These are phyloP conservation scores for Bathynomus jamesi DNA, from an alignment of 1,140 invertebrate species.

Conservation along the genomic window DNA sequence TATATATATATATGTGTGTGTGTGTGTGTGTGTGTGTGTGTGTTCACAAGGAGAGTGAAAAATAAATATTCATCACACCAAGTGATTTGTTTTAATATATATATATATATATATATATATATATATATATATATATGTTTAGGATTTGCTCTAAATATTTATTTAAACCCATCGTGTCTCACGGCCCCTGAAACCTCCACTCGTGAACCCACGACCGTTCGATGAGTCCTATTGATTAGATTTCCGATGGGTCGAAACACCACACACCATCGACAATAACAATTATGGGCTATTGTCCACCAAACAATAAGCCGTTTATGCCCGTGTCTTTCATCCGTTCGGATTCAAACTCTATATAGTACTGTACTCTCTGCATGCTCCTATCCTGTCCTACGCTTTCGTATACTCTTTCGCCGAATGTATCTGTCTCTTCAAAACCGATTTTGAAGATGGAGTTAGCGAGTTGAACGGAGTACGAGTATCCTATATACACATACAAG, in stretches of 20 bases:
- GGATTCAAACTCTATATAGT: too few species aligned
- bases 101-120: slow-evolving; percentile 3
- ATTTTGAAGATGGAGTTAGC: too few species aligned
- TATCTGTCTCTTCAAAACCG: too few species aligned
- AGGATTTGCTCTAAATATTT: slow-evolving; percentile 3
- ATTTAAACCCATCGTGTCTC: not conserved
- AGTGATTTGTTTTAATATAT: not conserved
- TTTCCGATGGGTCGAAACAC: not conserved
- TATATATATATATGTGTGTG: too few species aligned
- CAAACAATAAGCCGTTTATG: not conserved
- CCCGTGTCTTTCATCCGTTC: not conserved
- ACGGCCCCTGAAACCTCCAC: not conserved
- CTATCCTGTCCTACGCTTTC: too few species aligned
- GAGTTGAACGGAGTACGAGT: too few species aligned
- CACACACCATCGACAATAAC: not conserved
- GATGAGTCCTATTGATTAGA: not conserved
- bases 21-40: too few species aligned
- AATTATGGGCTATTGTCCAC: not conserved
- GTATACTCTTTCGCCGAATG: too few species aligned
- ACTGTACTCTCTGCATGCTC: too few species aligned
- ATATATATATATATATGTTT: not conserved
- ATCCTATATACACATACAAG: too few species aligned
- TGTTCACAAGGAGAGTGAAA: too few species aligned
- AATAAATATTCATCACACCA: too few species aligned
- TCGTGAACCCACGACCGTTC: not conserved